Base-by-base conservation (phyloP, 2,888 invertebrate genomes). In the Aphodius sticticus region DNA sequence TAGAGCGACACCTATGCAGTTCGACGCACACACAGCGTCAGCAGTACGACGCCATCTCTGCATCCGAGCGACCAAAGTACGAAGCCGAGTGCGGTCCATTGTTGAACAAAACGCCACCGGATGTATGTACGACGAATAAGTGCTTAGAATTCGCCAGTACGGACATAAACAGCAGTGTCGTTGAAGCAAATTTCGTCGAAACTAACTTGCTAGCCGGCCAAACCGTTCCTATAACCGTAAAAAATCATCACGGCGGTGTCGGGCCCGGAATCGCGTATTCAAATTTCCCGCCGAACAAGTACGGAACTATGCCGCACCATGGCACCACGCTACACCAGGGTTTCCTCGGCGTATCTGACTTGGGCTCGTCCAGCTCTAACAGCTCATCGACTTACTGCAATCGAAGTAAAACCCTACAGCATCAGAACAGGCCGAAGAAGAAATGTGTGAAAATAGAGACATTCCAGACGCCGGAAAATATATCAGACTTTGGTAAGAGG, bases 41-140 rank as follows among this genome's bases (percentile, higher is more conserved):
- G 78, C 88, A 88, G 85, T 83, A 76, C 79, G 83, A 81, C 76
- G 77, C 79, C n/a, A 79, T 81, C 69, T 76, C 74, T 16, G 53
- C 76, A 26, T 74, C 74, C 36, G 74, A 74, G 35, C 77, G 80
- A 16, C 79, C 79, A 69, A 79, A 81, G 69, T 79, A 79, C 76
- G 79, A 77, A 74, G 77, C 79, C 14, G 81, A 81, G 75, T 81
- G 81, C 76, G 89, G 89, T 0, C 87, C 89, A 3, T 85, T 90
- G 15, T 86, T 90, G 69, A 89, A 87, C 85, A 89, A 89, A 83
- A 89, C 90, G 6, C 90, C 90, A 1, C 90, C 90, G 0, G 90
- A 90, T 84, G 89, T 90, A 37, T 90, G 90, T 85, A 88, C 90
- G 53, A 88, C 89, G 69, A 90, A 89, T 83, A 88, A 87, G 83